These are phyloP conservation scores for Machaerirhynchus nigripectus DNA, from an alignment of 2,113 vertebrate species.

Conservation along the genomic window DNA sequence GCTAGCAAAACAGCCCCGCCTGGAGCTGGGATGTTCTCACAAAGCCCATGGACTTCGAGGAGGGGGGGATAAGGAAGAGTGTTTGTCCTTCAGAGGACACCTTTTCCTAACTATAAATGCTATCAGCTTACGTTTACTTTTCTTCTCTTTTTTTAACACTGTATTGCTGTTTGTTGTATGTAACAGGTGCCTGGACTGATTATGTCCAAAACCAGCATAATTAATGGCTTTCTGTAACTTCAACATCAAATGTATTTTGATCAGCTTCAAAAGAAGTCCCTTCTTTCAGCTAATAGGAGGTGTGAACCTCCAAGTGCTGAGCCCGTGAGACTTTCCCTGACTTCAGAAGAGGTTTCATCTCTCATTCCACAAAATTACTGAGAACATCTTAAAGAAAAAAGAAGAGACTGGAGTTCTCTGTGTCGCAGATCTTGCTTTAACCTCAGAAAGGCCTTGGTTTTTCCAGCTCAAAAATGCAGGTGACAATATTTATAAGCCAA, in stretches of 20 bases:
- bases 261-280: neutral
- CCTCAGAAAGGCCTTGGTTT: neutral
- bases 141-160: no score
- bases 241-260: conserved; percentile 16
- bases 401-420: neutral
- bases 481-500: neutral
- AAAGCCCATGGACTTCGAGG: neutral
- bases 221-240: conserved; percentile 3
- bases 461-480: neutral
- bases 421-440: neutral
- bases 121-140: neutral
- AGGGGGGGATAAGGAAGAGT: neutral
- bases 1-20: neutral
- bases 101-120: neutral
- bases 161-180: neutral
- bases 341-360: conserved; percentile 26
- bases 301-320: neutral
- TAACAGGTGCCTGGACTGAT: neutral
- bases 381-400: neutral
- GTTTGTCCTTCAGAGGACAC: neutral
- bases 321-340: neutral
- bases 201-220: neutral
- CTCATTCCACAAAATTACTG: neutral
- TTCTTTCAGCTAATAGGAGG: neutral
- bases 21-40: neutral